A percentile compares a stretch with the other conserved stretches of the same genome.
These are phyloP conservation scores for Microctonus aethiopoides DNA, from an alignment of 2,888 invertebrate genomes.

Conservation along the genomic window DNA sequence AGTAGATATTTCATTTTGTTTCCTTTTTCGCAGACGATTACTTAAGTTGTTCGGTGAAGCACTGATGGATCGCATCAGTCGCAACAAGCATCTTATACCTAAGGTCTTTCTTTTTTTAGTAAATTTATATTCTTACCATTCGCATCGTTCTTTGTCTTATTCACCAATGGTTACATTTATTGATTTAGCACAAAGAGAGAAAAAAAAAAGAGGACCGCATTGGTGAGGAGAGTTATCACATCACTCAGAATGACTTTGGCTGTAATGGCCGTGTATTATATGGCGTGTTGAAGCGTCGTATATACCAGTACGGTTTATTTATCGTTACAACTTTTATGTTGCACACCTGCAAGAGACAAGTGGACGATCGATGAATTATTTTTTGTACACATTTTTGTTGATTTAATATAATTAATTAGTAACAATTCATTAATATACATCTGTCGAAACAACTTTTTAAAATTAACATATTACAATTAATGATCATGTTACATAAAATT, in stretches of 20 bases:
- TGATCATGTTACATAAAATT: neutral
- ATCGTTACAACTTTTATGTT: neutral
- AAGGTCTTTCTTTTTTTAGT: neutral
- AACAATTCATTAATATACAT: neutral
- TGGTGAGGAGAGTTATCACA: neutral
- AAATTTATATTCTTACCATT: too few species aligned
- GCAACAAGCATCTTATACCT: neutral
- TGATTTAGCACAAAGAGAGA: neutral
- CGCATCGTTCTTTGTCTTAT: neutral
- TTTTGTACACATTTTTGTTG: neutral
- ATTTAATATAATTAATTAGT: too few species aligned
- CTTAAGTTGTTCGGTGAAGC: neutral
- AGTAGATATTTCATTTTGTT: too few species aligned
- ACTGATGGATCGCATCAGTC: neutral
- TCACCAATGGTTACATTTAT: neutral
- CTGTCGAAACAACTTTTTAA: neutral
- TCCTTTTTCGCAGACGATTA: slow-evolving; percentile 20
- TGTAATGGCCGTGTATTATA: neutral
- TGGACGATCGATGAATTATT: neutral
- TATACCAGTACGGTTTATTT: neutral
- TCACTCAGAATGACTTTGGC: neutral
- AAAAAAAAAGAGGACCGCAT: neutral
- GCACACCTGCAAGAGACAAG: neutral
- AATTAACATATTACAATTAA: neutral
- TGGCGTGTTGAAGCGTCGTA: neutral